Evolutionary conservation across 2,888 invertebrate genomes (phyloP).

Genomic region (Rhagium mordax): DNA sequence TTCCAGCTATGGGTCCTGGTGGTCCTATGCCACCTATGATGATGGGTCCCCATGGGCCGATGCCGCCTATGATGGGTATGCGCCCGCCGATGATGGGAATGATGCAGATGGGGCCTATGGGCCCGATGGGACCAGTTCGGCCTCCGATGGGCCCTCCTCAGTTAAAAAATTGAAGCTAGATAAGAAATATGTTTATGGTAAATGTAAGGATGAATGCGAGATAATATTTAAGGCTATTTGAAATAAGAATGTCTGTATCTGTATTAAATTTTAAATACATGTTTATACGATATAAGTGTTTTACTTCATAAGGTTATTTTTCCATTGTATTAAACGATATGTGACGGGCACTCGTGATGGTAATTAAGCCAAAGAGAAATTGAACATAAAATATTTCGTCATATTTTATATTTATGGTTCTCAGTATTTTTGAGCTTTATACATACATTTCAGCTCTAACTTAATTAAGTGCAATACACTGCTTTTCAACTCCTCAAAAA

Average conservation of each 20-base stretch:
- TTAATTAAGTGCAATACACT: too few species aligned
- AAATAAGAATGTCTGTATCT: neutral
- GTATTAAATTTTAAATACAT: neutral
- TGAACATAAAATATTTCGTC: too few species aligned
- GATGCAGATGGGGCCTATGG: slow-evolving; percentile 83
- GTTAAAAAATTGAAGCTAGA: slow-evolving; percentile 73
- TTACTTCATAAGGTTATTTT: neutral
- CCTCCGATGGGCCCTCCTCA: slow-evolving; percentile 78
- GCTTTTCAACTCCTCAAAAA: too few species aligned
- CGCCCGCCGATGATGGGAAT: slow-evolving; percentile 86
- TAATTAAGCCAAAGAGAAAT: too few species aligned
- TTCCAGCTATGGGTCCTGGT: slow-evolving; percentile 68
- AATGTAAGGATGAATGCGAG: neutral
- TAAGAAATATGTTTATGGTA: neutral
- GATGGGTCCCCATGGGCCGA: slow-evolving; percentile 82
- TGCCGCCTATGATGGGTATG: slow-evolving; percentile 88
- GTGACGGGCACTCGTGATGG: too few species aligned
- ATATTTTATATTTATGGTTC: too few species aligned
- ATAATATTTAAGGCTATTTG: neutral
- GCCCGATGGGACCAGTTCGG: slow-evolving; percentile 81
- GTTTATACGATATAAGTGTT: neutral
- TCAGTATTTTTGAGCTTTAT: too few species aligned
- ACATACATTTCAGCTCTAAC: too few species aligned
- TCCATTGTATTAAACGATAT: too few species aligned
- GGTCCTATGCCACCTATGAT: slow-evolving; percentile 74